A percentile compares a stretch with the other conserved stretches of the same genome.
Conservation (phyloP, 2,113 vertebrate genomes). For the Osmerus eperlanus region DNA sequence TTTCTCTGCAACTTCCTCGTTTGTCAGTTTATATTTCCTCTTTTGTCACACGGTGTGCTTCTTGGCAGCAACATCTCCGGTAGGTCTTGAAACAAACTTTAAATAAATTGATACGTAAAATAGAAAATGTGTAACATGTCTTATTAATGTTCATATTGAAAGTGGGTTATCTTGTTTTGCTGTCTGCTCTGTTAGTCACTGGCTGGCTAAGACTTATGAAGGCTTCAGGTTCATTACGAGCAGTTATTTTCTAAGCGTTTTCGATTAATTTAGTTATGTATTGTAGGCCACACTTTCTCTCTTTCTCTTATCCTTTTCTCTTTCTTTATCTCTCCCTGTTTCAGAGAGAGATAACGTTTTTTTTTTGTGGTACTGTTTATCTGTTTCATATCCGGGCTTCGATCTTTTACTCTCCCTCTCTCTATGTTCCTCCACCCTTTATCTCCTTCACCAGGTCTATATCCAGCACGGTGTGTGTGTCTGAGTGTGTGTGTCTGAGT, state of each 20-base stretch:
- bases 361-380: slow-evolving; percentile 6
- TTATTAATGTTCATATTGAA: not conserved
- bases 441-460: not conserved
- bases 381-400: too few relatives aligned
- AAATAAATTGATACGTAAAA: not conserved
- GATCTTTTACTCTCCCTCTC: not conserved
- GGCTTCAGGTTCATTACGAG: too few relatives aligned
- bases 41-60: slow-evolving; percentile 31
- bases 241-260: too few relatives aligned
- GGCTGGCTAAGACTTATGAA: too few relatives aligned
- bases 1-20: slow-evolving; percentile 59
- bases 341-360: slow-evolving; percentile 5
- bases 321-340: not conserved
- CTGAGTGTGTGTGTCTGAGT: slow-evolving; percentile 19
- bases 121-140: not conserved
- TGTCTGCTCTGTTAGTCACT: too few relatives aligned
- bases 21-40: slow-evolving; percentile 50
- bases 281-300: too few relatives aligned
- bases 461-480: slow-evolving; percentile 4
- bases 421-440: not conserved
- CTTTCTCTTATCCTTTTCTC: not conserved
- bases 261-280: too few relatives aligned
- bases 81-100: not conserved
- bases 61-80: not conserved
- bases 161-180: too few relatives aligned